A percentile compares a stretch with the other conserved stretches of the same genome.
phyloP scores from a whole-genome alignment of 2,113 vertebrate genomes.

The Macrotus californicus region DNA sequence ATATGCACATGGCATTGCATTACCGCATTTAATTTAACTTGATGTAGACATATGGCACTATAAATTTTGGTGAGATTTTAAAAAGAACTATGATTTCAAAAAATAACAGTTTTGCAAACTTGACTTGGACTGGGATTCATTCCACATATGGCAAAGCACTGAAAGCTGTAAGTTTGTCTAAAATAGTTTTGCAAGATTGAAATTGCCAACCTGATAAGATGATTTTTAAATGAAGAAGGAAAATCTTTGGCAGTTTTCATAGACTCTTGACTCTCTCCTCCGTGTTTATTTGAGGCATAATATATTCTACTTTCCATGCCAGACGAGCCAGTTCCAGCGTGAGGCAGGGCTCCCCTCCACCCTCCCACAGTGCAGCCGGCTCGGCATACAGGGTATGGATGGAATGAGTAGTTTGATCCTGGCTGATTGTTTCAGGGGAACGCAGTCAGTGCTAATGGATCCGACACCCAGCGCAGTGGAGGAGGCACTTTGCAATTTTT shows the following conservation, averaged over 20 bases:
- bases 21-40: conserved; percentile 2
- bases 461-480: conserved; percentile 38
- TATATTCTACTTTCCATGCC: conserved; percentile 29
- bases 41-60: conserved; percentile 25
- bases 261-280: conserved; percentile 43
- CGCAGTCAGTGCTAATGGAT: conserved; percentile 42
- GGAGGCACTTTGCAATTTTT: conserved; percentile 55
- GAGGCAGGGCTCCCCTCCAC: not conserved
- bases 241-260: conserved; percentile 53
- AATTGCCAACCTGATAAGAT: conserved; percentile 31
- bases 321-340: conserved; percentile 29
- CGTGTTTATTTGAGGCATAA: conserved; percentile 61
- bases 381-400: conserved; percentile 19
- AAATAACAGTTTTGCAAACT: conserved; percentile 45
- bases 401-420: not conserved
- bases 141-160: conserved; percentile 3
- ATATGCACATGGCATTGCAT: not conserved
- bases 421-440: conserved; percentile 46
- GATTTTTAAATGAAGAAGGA: conserved; percentile 53
- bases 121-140: conserved; percentile 45
- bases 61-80: conserved; percentile 30
- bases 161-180: conserved; percentile 37
- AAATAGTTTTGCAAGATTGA: conserved; percentile 48
- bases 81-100: conserved; percentile 34
- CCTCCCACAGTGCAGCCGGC: not conserved